A percentile compares a stretch with the other conserved stretches of the same genome.
These are phyloP conservation scores for Centropus bengalensis DNA, from an alignment of 2,113 vertebrate species.

Conservation along the genomic window DNA sequence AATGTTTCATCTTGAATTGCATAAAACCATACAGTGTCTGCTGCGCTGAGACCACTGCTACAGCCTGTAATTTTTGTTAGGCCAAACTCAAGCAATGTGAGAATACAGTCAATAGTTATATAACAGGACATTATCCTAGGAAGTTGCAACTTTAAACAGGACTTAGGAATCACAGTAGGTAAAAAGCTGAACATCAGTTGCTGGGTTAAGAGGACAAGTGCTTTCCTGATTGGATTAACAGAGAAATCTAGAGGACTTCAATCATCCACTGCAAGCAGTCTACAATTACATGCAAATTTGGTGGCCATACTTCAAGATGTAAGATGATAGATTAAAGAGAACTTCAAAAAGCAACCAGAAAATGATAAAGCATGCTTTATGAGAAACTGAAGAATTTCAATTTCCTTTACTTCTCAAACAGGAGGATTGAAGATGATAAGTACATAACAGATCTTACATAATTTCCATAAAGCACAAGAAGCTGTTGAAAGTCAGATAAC, in stretches of 20 bases:
- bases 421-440: not conserved
- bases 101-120: not conserved
- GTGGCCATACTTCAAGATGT: not conserved
- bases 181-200: not conserved
- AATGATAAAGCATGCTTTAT: accelerated
- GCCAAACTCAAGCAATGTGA: not conserved
- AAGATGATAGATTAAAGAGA: not conserved
- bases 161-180: not conserved
- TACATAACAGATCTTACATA: not conserved
- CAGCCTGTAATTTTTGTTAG: not conserved
- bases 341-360: not conserved
- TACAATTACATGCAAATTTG: not conserved
- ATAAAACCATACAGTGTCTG: not conserved
- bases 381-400: not conserved
- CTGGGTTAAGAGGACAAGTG: not conserved
- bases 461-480: not conserved
- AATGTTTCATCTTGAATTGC: not conserved
- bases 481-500: not conserved
- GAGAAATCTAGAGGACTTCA: not conserved
- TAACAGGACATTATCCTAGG: accelerated
- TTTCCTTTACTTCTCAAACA: not conserved
- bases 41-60: not conserved
- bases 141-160: not conserved
- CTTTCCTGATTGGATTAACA: not conserved
- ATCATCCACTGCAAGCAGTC: not conserved